Evolutionary conservation across 2,113 vertebrate species (phyloP).

Genomic region (Penelope pileata): DNA sequence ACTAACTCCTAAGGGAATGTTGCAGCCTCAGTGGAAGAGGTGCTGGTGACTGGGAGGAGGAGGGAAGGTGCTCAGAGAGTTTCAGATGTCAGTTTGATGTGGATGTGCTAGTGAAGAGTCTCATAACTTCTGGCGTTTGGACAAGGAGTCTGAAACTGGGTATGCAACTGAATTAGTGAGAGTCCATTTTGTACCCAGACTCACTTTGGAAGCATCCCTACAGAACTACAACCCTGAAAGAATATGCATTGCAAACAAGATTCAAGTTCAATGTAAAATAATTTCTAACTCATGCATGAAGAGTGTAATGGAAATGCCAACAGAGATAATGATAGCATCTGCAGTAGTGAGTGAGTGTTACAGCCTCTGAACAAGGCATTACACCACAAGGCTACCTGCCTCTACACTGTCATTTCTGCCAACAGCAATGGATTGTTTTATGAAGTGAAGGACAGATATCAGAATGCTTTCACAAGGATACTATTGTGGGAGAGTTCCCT

Average conservation of each 20-base stretch:
- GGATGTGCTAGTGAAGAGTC: background rate
- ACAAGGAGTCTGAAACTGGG: background rate
- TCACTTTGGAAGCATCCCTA: background rate
- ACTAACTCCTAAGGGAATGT: background rate
- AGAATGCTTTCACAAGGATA: background rate
- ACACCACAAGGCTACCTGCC: background rate
- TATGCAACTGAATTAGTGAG: background rate
- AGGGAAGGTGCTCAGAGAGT: background rate
- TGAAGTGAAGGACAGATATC: background rate
- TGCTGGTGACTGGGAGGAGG: background rate
- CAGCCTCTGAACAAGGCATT: background rate
- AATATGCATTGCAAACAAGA: background rate
- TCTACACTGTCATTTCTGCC: background rate
- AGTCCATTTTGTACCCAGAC: background rate
- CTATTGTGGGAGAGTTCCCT: background rate
- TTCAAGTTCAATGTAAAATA: background rate
- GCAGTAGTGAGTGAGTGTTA: background rate
- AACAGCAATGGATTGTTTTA: background rate
- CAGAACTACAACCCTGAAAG: background rate
- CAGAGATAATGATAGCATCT: background rate
- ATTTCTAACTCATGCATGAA: background rate
- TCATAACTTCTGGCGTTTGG: background rate
- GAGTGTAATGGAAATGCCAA: background rate
- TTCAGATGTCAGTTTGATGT: background rate
- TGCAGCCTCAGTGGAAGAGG: background rate